phyloP scores from a whole-genome alignment of 2,888 invertebrate genomes.

The Euspilapteryx auroguttella region DNA sequence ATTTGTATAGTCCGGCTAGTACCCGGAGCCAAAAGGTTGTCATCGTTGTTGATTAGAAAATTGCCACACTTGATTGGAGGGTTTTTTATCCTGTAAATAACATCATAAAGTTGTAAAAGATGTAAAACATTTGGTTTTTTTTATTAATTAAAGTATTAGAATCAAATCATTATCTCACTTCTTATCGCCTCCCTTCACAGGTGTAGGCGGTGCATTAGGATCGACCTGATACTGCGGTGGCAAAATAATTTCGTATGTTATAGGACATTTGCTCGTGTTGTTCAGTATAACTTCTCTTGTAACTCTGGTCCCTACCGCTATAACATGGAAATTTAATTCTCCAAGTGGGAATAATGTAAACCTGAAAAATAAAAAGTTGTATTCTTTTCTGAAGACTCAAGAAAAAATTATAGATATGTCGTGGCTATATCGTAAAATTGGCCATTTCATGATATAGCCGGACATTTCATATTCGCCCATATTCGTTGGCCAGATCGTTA shows the following conservation, averaged over 20 bases:
- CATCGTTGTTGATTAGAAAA: constrained; percentile 40
- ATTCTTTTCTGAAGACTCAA: too few relatives aligned
- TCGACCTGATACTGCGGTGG: too few relatives aligned
- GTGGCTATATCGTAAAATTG: background rate
- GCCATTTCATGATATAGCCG: background rate
- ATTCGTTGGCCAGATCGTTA: too few relatives aligned
- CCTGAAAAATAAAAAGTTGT: constrained; percentile 23
- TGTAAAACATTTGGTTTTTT: background rate
- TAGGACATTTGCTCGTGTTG: constrained; percentile 64
- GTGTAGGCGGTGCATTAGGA: too few relatives aligned
- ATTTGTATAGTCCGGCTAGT: constrained; percentile 39
- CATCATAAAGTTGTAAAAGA: background rate
- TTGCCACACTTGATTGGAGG: constrained; percentile 44
- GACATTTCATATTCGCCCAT: constrained; percentile 1
- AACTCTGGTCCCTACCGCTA: constrained; percentile 51
- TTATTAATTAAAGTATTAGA: constrained; percentile 2
- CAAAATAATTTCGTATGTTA: constrained; percentile 44
- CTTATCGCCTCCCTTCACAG: too few relatives aligned
- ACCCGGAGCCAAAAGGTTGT: constrained; percentile 43
- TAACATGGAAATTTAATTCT: constrained; percentile 62
- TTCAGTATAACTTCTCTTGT: constrained; percentile 56
- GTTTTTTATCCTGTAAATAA: constrained; percentile 25
- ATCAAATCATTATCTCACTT: too few relatives aligned
- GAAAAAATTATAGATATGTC: too few relatives aligned
- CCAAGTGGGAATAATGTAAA: constrained; percentile 61